Conservation (phyloP, 2,888 invertebrate genomes). For the Melanotus villosus region DNA sequence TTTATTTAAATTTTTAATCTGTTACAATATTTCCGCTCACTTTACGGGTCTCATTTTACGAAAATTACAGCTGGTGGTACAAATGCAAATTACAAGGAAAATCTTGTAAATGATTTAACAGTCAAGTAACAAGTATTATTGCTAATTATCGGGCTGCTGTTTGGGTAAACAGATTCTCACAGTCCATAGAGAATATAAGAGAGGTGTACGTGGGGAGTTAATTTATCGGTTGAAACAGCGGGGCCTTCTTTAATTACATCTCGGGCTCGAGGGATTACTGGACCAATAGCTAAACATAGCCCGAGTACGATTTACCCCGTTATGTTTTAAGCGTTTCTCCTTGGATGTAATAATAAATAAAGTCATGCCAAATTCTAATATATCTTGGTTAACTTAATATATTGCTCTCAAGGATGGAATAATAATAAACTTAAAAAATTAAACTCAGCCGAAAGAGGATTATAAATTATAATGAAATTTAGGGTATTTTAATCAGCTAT, state of each 20-base stretch:
- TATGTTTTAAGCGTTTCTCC: slow-evolving; percentile 25
- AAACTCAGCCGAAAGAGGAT: background rate
- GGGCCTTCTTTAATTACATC: slow-evolving; percentile 45
- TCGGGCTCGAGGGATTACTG: slow-evolving; percentile 35
- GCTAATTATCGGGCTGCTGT: slow-evolving; percentile 17
- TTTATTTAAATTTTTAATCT: too few relatives aligned
- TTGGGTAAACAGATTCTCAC: slow-evolving; percentile 19
- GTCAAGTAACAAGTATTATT: background rate
- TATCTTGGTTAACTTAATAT: slow-evolving; percentile 34
- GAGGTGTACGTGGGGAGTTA: slow-evolving; percentile 30
- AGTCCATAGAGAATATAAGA: slow-evolving; percentile 16
- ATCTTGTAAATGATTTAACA: background rate
- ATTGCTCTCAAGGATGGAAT: slow-evolving; percentile 25
- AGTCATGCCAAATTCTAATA: slow-evolving; percentile 31
- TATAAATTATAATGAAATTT: too few relatives aligned
- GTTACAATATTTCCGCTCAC: too few relatives aligned
- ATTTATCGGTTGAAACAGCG: slow-evolving; percentile 43
- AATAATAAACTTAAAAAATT: slow-evolving; percentile 1
- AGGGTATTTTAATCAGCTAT: too few relatives aligned
- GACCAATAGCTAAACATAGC: slow-evolving; percentile 23
- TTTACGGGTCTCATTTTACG: too few relatives aligned
- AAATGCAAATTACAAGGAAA: too few relatives aligned
- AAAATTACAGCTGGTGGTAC: too few relatives aligned
- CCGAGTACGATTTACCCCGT: slow-evolving; percentile 26
- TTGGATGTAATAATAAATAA: slow-evolving; percentile 30